A percentile compares a stretch with the other conserved stretches of the same genome.
phyloP scores from a whole-genome alignment of 2,797 vertebrate species.

The Melanotaenia pygmaea region DNA sequence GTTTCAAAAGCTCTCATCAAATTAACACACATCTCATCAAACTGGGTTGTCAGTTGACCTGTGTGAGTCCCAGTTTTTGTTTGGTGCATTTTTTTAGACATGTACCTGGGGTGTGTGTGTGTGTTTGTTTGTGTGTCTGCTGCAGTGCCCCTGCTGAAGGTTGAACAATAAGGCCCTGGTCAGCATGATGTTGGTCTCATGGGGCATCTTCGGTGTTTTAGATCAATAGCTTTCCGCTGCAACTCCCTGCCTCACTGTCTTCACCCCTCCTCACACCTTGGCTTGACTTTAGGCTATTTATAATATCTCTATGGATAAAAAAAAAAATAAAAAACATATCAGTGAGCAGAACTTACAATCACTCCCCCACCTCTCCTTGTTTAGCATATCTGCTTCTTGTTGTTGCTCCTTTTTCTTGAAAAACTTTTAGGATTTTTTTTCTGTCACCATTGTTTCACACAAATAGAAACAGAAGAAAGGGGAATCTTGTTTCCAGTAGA shows the following conservation, averaged over 20 bases:
- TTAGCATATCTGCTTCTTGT: constrained; percentile 54
- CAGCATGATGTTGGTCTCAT: constrained; percentile 75
- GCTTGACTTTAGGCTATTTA: constrained; percentile 79
- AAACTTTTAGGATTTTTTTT: constrained; percentile 54
- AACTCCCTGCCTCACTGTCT: constrained; percentile 59
- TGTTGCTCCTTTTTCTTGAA: constrained; percentile 59
- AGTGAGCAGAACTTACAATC: constrained; percentile 69
- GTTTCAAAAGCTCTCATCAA: too few species aligned
- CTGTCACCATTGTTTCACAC: constrained; percentile 15
- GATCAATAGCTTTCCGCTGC: constrained; percentile 74
- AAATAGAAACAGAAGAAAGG: constrained; percentile 38
- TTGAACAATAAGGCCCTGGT: constrained; percentile 73
- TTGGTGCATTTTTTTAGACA: constrained; percentile 59
- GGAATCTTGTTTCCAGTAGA: constrained; percentile 18
- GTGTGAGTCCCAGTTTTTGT: constrained; percentile 14
- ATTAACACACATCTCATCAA: too few species aligned
- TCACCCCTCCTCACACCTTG: constrained; percentile 49
- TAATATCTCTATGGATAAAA: constrained; percentile 72
- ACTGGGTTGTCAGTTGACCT: too few species aligned
- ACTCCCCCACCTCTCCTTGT: constrained; percentile 36
- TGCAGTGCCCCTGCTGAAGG: constrained; percentile 81
- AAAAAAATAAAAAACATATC: constrained; percentile 63
- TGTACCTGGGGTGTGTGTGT: constrained; percentile 33
- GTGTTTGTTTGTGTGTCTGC: constrained; percentile 55
- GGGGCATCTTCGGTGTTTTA: constrained; percentile 63